Evolutionary conservation across 2,797 vertebrate genomes (phyloP).

Genomic region (Echiichthys vipera): DNA sequence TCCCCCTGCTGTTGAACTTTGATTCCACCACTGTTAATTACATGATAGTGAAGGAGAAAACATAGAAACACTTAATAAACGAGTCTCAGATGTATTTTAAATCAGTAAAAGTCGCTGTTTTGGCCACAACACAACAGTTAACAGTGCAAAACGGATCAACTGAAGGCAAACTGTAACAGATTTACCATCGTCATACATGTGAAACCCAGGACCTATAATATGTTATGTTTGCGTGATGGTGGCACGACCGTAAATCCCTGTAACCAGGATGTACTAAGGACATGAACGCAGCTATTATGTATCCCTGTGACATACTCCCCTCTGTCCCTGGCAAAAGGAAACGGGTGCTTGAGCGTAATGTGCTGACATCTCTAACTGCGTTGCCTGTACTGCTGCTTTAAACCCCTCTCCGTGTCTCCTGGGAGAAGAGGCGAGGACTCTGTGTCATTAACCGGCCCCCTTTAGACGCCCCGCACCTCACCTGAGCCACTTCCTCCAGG

Average conservation of each 20-base stretch:
- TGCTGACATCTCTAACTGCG: too few relatives aligned
- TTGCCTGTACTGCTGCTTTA: too few relatives aligned
- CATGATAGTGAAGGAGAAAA: neutral
- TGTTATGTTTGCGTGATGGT: too few relatives aligned
- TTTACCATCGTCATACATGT: too few relatives aligned
- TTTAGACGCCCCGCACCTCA: constrained; percentile 47
- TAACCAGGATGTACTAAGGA: too few relatives aligned
- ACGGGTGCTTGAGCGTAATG: neutral
- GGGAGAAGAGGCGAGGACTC: neutral
- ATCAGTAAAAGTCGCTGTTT: neutral
- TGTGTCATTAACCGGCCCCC: neutral
- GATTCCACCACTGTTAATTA: neutral
- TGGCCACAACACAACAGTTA: neutral
- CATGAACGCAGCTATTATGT: neutral
- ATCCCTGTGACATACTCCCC: neutral
- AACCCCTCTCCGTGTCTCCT: neutral
- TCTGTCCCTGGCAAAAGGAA: neutral
- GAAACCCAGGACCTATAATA: too few relatives aligned
- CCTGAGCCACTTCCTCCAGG: constrained; percentile 76
- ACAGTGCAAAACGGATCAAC: neutral
- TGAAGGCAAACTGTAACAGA: too few relatives aligned
- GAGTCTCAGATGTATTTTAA: neutral
- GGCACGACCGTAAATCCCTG: too few relatives aligned
- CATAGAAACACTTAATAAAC: neutral
- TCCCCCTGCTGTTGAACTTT: neutral